Percentiles rank a stretch among this genome's conserved stretches.
Conservation (phyloP, 1,140 invertebrate species). For the Belonocnema kinseyi region DNA sequence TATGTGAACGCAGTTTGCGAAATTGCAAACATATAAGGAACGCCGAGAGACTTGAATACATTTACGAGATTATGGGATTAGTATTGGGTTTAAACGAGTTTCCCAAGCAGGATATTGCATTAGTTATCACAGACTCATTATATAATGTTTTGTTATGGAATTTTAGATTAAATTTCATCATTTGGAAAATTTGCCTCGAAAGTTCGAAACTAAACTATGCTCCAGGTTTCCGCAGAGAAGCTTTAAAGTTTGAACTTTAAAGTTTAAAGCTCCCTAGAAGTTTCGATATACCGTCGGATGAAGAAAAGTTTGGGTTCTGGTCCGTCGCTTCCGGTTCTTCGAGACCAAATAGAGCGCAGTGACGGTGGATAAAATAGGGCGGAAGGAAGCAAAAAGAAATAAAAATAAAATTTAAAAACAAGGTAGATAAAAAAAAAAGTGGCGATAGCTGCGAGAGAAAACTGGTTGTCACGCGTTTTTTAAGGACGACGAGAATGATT, state of each 20-base stretch:
- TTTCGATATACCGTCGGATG: slow-evolving; percentile 5
- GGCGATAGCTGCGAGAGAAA: background rate
- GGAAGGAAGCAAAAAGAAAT: background rate
- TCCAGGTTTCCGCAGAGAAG: background rate
- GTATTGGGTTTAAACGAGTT: slow-evolving; percentile 12
- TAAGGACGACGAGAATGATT: background rate
- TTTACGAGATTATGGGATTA: slow-evolving; percentile 19
- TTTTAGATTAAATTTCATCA: background rate
- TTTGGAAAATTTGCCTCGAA: background rate
- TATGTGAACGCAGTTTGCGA: background rate
- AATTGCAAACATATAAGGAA: slow-evolving; percentile 23
- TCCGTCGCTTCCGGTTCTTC: slow-evolving; percentile 9
- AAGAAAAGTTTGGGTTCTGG: slow-evolving; percentile 5
- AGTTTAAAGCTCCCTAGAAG: slow-evolving; percentile 16
- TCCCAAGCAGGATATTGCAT: slow-evolving; percentile 1
- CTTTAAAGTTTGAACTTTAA: background rate
- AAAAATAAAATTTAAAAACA: slow-evolving; percentile 4
- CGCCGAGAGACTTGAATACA: slow-evolving; percentile 11
- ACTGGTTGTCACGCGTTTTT: background rate
- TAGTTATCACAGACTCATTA: slow-evolving; percentile 20
- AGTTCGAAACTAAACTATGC: background rate
- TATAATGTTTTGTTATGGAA: background rate
- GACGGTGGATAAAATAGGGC: slow-evolving; percentile 19
- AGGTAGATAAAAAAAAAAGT: background rate
- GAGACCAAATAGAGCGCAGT: background rate